Percentiles rank a stretch among this genome's conserved stretches.
phyloP scores from a whole-genome alignment of 2,113 vertebrate species.

The Equus przewalskii region DNA sequence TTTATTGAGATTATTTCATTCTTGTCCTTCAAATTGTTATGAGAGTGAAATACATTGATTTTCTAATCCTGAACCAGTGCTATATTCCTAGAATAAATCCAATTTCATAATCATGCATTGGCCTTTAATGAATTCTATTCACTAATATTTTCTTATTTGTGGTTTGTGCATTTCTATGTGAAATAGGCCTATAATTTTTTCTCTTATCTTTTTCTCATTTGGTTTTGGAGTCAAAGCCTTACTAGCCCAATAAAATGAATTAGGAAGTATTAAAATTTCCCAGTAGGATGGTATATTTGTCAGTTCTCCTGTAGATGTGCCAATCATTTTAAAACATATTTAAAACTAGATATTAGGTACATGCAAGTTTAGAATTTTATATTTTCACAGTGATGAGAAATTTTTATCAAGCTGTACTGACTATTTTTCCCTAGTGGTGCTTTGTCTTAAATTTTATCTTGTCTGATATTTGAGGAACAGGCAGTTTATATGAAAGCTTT shows the following conservation, averaged over 20 bases:
- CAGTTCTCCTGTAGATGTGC: not conserved
- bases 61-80: not conserved
- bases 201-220: not conserved
- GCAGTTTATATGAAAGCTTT: not conserved
- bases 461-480: not conserved
- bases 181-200: not conserved
- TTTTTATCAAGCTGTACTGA: not conserved
- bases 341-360: not conserved
- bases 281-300: not conserved
- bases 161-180: not conserved
- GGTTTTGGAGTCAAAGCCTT: not conserved
- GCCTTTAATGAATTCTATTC: not conserved
- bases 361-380: not conserved
- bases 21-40: not conserved
- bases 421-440: not conserved
- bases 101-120: not conserved
- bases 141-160: not conserved
- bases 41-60: not conserved
- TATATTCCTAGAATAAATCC: conserved; percentile 20
- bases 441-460: not conserved
- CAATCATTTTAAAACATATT: not conserved
- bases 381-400: conserved; percentile 22
- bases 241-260: not conserved
- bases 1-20: not conserved
- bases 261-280: not conserved